Base-by-base conservation (phyloP, 2,888 invertebrate genomes). In the Opisthograptis luteolata region DNA sequence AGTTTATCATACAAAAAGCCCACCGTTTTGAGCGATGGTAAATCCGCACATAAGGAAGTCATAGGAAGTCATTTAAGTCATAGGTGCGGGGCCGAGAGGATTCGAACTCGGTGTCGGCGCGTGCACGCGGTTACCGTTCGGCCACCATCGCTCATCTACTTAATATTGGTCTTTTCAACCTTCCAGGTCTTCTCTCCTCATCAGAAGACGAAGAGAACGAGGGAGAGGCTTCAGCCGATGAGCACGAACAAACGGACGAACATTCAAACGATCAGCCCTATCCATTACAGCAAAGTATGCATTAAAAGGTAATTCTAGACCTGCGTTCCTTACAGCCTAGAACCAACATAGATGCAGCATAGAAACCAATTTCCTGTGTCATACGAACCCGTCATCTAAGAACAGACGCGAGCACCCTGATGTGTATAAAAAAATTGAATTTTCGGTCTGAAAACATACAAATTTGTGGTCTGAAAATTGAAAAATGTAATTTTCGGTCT, bases 161-260 rank as follows among this genome's bases (percentile, higher is more conserved):
- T n/a, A n/a, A n/a, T n/a, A n/a, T n/a, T n/a, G n/a, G n/a, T n/a
- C n/a, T n/a, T n/a, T n/a, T n/a, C n/a, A n/a, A n/a, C n/a, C n/a
- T 35, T 28, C 17, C 75, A 93, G 93, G 93, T 48, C 90, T 93
- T 3, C 79, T 93, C 6, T 93, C 93, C 2, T 93, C 93, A 53
- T 93, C 93, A 1, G 93, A 93, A 39, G 93, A 93, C 51, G 91
- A 91, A 36, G 93, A 92, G 2, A 50, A 50, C 39, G 93, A 93
- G 13, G 92, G 89, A 0, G 92, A 92, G 27, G 91, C 88, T 27
- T 93, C 92, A 0, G 93, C 89, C 0, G 92, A 92, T 39, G 93
- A 93, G 45, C 87, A 89, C 2, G 85, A 86, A 25, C 75, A 73
- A 9, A 66, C 44, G 1, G 43, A 55, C 54, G 83, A 68, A 25